Percentiles rank a stretch among this genome's conserved stretches.
These are phyloP conservation scores for Anodontia alba DNA, from an alignment of 2,888 invertebrate genomes.

Conservation along the genomic window DNA sequence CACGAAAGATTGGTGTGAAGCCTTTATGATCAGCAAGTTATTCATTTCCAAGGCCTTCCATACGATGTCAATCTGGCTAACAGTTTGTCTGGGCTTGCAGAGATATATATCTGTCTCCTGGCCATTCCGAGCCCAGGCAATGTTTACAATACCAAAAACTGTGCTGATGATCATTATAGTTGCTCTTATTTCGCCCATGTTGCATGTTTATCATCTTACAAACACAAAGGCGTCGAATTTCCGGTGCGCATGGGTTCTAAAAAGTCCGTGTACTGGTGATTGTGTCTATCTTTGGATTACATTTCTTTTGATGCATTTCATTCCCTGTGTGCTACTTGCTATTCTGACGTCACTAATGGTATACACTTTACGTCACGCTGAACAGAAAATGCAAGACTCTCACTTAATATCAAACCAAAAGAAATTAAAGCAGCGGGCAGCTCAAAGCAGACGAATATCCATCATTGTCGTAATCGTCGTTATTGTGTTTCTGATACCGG, in stretches of 20 bases:
- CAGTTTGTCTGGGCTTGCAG: conserved; percentile 59
- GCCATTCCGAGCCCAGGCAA: conserved; percentile 37
- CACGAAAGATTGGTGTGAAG: conserved; percentile 34
- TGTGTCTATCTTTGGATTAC: conserved; percentile 41
- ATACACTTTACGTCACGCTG: conserved; percentile 26
- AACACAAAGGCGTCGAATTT: conserved; percentile 25
- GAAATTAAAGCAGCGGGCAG: conserved; percentile 23
- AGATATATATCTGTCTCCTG: conserved; percentile 50
- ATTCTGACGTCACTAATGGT: conserved; percentile 46
- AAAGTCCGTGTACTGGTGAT: conserved; percentile 26
- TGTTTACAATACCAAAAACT: conserved; percentile 29
- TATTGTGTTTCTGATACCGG: conserved; percentile 49
- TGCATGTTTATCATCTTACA: conserved; percentile 40
- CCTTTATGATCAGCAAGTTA: conserved; percentile 35
- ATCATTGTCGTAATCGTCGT: conserved; percentile 51
- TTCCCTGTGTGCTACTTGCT: conserved; percentile 51
- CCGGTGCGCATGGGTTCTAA: conserved; percentile 29
- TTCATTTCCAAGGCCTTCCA: conserved; percentile 51
- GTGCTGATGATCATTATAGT: conserved; percentile 26
- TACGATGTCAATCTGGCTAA: conserved; percentile 61
- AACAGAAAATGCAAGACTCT: conserved; percentile 30
- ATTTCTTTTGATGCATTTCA: conserved; percentile 35
- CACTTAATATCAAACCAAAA: conserved; percentile 29
- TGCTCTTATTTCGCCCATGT: conserved; percentile 28
- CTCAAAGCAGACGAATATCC: conserved; percentile 47